These are phyloP conservation scores for Leptobrachium leishanense DNA, from an alignment of 2,113 vertebrate species.

Conservation along the genomic window DNA sequence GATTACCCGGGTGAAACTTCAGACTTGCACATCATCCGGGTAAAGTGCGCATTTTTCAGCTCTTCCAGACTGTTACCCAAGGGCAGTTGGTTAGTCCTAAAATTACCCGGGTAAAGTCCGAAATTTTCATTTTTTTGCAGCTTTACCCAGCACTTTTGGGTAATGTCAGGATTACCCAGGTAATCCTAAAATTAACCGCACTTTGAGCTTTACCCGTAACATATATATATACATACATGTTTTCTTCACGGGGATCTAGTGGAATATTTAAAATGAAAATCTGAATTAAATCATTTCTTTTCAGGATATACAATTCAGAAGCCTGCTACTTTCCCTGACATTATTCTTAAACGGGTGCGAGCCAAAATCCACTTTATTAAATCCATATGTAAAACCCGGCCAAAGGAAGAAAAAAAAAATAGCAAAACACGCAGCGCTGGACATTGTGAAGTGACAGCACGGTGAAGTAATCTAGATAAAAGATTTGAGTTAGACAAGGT, in stretches of 20 bases:
- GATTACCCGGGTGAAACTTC: too few species aligned
- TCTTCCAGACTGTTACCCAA: too few species aligned
- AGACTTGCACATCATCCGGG: too few species aligned
- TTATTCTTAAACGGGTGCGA: conserved; percentile 65
- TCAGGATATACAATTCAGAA: conserved; percentile 64
- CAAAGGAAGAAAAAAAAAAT: conserved; percentile 65
- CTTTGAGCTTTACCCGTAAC: too few species aligned
- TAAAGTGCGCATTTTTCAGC: too few species aligned
- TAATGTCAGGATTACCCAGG: too few species aligned
- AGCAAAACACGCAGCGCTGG: conserved; percentile 69
- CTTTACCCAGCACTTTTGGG: too few species aligned
- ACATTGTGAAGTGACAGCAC: conserved; percentile 69
- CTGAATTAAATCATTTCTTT: conserved; percentile 59
- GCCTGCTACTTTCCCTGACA: conserved; percentile 79
- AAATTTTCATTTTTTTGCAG: too few species aligned
- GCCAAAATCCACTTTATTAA: conserved; percentile 74
- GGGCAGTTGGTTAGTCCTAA: too few species aligned
- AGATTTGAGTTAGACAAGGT: conserved; percentile 73
- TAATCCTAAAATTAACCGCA: too few species aligned
- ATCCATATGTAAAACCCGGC: conserved; percentile 80
- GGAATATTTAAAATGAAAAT: conserved; percentile 57
- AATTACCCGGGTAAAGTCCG: too few species aligned
- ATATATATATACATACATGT: background rate
- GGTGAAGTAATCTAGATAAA: conserved; percentile 80
- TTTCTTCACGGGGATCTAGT: conserved; percentile 43